Percentiles rank a stretch among this genome's conserved stretches.
Conservation (phyloP, 2,113 vertebrate genomes). For the Scomber japonicus region DNA sequence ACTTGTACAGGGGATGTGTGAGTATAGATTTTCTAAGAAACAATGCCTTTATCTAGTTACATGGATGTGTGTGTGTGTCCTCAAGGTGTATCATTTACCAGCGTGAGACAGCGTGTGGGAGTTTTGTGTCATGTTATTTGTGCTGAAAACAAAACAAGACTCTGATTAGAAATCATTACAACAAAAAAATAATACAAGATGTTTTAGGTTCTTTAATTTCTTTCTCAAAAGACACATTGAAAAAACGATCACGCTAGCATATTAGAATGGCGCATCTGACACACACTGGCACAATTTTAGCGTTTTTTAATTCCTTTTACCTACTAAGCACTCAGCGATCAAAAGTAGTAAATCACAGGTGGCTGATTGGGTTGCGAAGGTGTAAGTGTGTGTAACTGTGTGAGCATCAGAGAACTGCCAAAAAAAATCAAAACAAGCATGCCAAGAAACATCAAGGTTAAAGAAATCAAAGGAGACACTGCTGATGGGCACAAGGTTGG, state of each 20-base stretch:
- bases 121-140: no score
- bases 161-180: no score
- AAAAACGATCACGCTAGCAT: background rate
- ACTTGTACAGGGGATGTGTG: no score
- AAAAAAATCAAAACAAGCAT: constrained; percentile 22
- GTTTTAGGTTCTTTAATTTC: no score
- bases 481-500: constrained; percentile 53
- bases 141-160: no score
- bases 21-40: no score
- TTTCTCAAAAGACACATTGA: background rate
- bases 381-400: constrained; percentile 23
- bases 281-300: background rate
- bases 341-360: constrained; percentile 44
- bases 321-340: constrained; percentile 18
- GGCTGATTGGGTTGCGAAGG: constrained; percentile 45
- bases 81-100: no score
- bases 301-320: constrained; percentile 11
- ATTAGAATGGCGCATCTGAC: background rate
- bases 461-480: constrained; percentile 63
- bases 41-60: no score
- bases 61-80: no score
- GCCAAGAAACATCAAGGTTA: constrained; percentile 69
- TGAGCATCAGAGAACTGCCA: constrained; percentile 10
- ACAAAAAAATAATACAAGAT: no score
- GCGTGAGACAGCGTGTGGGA: no score